Percentiles rank a stretch among this genome's conserved stretches.
These are phyloP conservation scores for Pithys albifrons DNA, from an alignment of 2,113 vertebrate genomes.

Conservation along the genomic window DNA sequence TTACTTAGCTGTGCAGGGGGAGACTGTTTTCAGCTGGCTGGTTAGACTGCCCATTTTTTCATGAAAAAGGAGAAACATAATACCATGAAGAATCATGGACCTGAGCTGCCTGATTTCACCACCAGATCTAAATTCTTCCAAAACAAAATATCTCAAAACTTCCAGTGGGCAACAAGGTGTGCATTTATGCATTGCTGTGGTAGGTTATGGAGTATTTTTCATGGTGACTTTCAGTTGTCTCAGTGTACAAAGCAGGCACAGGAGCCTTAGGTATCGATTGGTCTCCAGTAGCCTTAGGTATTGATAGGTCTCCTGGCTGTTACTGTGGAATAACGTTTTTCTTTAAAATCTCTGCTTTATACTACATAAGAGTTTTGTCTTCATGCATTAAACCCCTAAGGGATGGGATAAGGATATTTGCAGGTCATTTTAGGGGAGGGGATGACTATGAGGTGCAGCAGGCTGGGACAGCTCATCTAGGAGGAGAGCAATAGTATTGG, in stretches of 20 bases:
- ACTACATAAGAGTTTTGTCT: neutral
- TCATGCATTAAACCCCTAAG: neutral
- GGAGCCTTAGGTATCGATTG: neutral
- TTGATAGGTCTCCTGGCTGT: neutral
- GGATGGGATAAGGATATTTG: neutral
- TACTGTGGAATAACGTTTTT: neutral
- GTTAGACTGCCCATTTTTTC: neutral
- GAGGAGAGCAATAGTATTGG: neutral
- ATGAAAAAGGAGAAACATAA: constrained; percentile 6
- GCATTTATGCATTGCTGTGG: neutral
- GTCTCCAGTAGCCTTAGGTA: neutral
- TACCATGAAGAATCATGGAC: neutral
- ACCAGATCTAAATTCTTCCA: constrained; percentile 38
- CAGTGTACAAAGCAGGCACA: neutral
- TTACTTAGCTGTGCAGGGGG: constrained; percentile 28
- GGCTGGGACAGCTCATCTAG: neutral
- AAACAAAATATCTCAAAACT: constrained; percentile 54
- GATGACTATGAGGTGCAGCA: neutral
- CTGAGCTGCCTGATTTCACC: neutral
- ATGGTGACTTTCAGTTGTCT: neutral
- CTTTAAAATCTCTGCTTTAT: neutral
- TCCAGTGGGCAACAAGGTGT: neutral
- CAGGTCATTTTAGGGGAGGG: neutral
- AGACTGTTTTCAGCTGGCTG: neutral
- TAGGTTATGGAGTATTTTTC: neutral